Conservation (phyloP, 1,140 invertebrate genomes). For the Heliconius himera region DNA sequence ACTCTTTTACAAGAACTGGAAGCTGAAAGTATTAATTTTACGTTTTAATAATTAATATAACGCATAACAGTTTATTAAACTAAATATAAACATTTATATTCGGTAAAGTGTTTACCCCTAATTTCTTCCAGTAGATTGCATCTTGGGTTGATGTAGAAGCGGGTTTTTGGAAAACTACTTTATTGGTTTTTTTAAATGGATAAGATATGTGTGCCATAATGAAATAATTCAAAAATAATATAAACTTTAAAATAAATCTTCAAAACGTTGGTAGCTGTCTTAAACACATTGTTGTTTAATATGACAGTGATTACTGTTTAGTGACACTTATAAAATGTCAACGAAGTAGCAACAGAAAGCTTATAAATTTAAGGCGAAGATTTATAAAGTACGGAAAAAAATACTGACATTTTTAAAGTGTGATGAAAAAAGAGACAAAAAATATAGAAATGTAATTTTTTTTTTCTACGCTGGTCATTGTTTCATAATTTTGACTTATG, state of each 20-base stretch:
- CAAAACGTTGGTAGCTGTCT: not conserved
- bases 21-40: slow-evolving; percentile 82
- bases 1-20: slow-evolving; percentile 95
- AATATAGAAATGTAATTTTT: no score
- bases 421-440: no score
- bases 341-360: not conserved
- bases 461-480: no score
- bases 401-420: no score
- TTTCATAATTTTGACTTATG: no score
- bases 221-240: not conserved
- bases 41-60: slow-evolving; percentile 43
- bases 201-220: slow-evolving; percentile 73
- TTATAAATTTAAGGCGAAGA: no score
- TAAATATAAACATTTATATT: not conserved
- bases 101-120: slow-evolving; percentile 83
- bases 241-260: not conserved
- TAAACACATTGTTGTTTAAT: slow-evolving; percentile 32
- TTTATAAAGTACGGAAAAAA: no score
- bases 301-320: slow-evolving; percentile 16
- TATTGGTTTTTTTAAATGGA: slow-evolving; percentile 88
- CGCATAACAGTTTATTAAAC: not conserved
- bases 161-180: slow-evolving; percentile 86
- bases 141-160: slow-evolving; percentile 87
- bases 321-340: slow-evolving; percentile 20
- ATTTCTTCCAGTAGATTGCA: slow-evolving; percentile 92